Percentiles rank a stretch among this genome's conserved stretches.
Conservation (phyloP, 2,113 vertebrate genomes). For the Tinamus guttatus region DNA sequence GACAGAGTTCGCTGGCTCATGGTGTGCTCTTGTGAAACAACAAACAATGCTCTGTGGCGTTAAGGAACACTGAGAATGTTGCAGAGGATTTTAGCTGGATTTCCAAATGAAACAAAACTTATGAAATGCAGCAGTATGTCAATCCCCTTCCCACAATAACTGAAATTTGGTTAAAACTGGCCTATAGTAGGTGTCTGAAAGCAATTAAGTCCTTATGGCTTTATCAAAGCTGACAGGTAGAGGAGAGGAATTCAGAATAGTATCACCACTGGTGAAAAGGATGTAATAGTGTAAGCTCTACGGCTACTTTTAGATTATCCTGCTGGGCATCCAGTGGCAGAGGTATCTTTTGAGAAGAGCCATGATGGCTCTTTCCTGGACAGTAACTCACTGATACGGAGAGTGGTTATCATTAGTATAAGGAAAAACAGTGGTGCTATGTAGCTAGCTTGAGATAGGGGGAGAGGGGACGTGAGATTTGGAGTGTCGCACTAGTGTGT, state of each 20-base stretch:
- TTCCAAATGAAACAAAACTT: not conserved
- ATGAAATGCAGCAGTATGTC: fast-evolving
- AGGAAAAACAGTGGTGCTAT: not conserved
- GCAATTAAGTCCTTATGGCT: not conserved
- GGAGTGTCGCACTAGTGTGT: not conserved
- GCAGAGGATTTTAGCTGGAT: not conserved
- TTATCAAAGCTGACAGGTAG: not conserved
- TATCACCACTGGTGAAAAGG: not conserved
- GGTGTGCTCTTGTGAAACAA: not conserved
- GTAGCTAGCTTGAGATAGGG: not conserved
- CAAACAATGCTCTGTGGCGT: not conserved
- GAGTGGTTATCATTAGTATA: not conserved
- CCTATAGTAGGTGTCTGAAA: not conserved
- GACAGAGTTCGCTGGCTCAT: not conserved
- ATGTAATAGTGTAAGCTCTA: not conserved
- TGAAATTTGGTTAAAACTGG: not conserved
- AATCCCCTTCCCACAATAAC: not conserved
- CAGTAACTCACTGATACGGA: not conserved
- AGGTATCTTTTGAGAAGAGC: not conserved
- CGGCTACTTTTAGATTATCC: not conserved
- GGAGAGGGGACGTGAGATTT: not conserved
- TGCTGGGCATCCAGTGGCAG: not conserved
- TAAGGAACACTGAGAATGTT: not conserved
- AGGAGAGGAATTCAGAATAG: not conserved
- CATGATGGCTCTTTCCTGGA: not conserved